Percentiles rank a stretch among this genome's conserved stretches.
phyloP scores from a whole-genome alignment of 2,113 vertebrate genomes.

The human region DNA sequence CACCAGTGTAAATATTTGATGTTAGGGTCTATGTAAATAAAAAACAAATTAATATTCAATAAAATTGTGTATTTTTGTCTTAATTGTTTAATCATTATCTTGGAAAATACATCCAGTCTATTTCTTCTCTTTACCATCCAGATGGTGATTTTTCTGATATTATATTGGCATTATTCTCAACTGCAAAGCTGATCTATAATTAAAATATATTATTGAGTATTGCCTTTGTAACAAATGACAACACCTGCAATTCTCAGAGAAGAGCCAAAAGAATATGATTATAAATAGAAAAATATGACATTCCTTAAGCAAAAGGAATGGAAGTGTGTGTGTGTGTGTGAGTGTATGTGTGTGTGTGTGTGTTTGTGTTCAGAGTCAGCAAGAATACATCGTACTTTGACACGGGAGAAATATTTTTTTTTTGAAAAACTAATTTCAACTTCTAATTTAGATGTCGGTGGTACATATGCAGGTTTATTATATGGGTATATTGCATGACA shows the following conservation, averaged over 20 bases:
- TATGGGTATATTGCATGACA: too few species aligned
- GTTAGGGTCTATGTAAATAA: not conserved
- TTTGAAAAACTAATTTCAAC: too few species aligned
- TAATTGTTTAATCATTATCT: not conserved
- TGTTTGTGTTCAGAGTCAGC: not conserved
- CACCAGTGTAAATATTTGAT: not conserved
- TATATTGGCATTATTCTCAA: not conserved
- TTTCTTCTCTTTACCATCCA: not conserved
- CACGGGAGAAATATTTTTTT: not conserved
- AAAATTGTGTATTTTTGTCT: not conserved
- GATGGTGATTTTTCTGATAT: not conserved
- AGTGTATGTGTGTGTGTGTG: not conserved
- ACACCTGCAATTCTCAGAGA: not conserved
- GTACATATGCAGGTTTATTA: too few species aligned
- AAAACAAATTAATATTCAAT: not conserved
- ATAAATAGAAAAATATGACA: not conserved
- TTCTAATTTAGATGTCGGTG: too few species aligned
- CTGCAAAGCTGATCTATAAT: not conserved
- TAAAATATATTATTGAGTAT: not conserved
- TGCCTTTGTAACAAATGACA: not conserved
- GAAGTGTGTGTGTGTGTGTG: not conserved
- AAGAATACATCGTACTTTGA: not conserved
- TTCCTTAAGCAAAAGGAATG: not conserved
- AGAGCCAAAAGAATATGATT: not conserved
- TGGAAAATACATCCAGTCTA: not conserved